Conservation (phyloP, 1,140 invertebrate species). For the Drosophila repletoides region DNA sequence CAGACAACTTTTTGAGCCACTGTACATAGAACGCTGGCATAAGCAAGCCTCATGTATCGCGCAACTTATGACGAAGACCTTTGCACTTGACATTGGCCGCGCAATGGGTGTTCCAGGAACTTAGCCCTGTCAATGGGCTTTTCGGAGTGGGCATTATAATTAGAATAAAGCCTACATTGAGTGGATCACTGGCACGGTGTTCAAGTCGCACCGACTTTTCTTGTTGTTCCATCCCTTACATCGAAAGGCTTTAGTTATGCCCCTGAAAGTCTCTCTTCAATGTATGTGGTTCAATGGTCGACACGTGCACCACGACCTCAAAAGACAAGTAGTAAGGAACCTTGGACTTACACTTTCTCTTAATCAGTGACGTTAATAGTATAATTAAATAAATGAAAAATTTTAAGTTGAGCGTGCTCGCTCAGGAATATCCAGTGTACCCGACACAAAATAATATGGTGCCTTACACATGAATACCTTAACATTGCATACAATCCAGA, state of each 20-base stretch:
- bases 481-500: too few species aligned
- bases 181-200: slow-evolving; percentile 35
- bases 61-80: slow-evolving; percentile 51
- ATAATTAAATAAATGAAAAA: too few species aligned
- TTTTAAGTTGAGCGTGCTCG: too few species aligned
- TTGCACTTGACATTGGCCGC: slow-evolving; percentile 70
- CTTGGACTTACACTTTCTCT: slow-evolving; percentile 6
- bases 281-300: slow-evolving; percentile 39
- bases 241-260: slow-evolving; percentile 1
- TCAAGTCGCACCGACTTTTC: slow-evolving; percentile 7
- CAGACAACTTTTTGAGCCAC: too few species aligned
- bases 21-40: too few species aligned
- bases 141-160: slow-evolving; percentile 56
- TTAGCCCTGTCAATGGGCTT: slow-evolving; percentile 16
- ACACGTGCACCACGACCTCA: slow-evolving; percentile 46
- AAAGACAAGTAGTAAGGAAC: neutral
- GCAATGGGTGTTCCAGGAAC: slow-evolving; percentile 38
- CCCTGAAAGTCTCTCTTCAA: neutral
- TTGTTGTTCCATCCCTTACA: slow-evolving; percentile 23
- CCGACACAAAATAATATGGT: too few species aligned
- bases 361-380: too few species aligned
- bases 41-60: slow-evolving; percentile 11
- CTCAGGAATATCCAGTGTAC: too few species aligned
- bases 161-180: slow-evolving; percentile 69
- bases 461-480: too few species aligned